Evolutionary conservation across 2,888 invertebrate genomes (phyloP).

Genomic region (Thera obeliscata): DNA sequence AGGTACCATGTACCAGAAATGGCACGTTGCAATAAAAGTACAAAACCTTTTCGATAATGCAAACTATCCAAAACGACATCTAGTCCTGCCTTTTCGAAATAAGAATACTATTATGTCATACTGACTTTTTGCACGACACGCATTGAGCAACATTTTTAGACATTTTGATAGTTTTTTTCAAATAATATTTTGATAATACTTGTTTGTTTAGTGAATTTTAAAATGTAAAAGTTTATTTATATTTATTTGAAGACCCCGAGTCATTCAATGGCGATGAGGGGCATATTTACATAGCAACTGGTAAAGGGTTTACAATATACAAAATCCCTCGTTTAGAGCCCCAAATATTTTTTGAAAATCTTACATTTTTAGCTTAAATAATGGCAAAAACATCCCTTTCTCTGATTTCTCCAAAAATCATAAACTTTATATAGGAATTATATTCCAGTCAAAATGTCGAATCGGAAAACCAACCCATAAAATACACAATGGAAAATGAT

Average conservation of each 20-base stretch:
- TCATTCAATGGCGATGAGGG: constrained; percentile 64
- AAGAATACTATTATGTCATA: constrained; percentile 47
- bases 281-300: constrained; percentile 60
- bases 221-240: constrained; percentile 57
- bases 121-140: constrained; percentile 48
- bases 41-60: not conserved
- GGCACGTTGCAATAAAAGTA: not conserved
- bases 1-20: too few relatives aligned
- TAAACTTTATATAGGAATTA: constrained; percentile 28
- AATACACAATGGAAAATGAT: constrained; percentile 79
- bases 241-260: constrained; percentile 55
- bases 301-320: constrained; percentile 50
- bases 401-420: not conserved
- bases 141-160: constrained; percentile 46
- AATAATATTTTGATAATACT: constrained; percentile 42
- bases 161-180: constrained; percentile 49
- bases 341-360: not conserved
- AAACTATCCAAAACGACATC: constrained; percentile 22
- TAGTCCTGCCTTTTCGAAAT: constrained; percentile 45
- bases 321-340: not conserved
- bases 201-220: constrained; percentile 50
- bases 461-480: constrained; percentile 47
- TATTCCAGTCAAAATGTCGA: constrained; percentile 72
- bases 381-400: not conserved
- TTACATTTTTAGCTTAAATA: not conserved